Evolutionary conservation across 2,888 invertebrate species (phyloP), one percentile per base, ranked within the genome.

Genomic region (Micropterix aruncella): DNA sequence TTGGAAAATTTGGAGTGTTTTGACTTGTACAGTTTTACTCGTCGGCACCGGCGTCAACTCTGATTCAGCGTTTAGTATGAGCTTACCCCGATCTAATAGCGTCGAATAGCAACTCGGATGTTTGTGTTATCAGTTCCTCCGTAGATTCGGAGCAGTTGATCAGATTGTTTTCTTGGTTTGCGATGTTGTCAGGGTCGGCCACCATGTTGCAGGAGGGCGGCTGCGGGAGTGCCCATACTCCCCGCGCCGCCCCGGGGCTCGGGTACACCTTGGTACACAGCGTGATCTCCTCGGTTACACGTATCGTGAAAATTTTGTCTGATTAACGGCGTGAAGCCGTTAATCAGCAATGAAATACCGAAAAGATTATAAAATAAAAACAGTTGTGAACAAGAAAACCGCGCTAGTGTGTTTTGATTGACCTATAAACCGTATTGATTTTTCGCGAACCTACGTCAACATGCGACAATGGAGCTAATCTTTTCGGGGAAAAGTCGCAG

Each of bases 231-330:
- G 86, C 86, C 88, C 88, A 88, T 62, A 88, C 87, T 66, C 85
- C 88, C 63, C 85, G 85, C 69, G 88, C 88, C 66, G 85, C 83
- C 77, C 88, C 88, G 70, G 87, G 87, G 66, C 86, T 86, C 51
- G 88, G 85, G 63, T 81, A 83, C 67, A 84, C 83, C 70, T 79
- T 67, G 53, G 61, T 60, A 54, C 60, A 60, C 57, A 61, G 60
- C 59, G 62, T 61, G 55, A 57, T 60, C 59, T 58, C 57, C 56
- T 42, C 27, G 7, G 27, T 5, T 7, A 27, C 27, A 12, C 7
- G 5, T 27, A 27, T 27, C 27, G 27, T 12, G 27, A 27, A 27
- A 27, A 27, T 27, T 7, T 27, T 27, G 27, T 5, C n/a, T n/a
- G n/a, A n/a, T n/a, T n/a, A n/a, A n/a, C n/a, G n/a, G n/a, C n/a